Base-by-base conservation (phyloP, 2,797 vertebrate genomes). In the Tadarida brasiliensis region DNA sequence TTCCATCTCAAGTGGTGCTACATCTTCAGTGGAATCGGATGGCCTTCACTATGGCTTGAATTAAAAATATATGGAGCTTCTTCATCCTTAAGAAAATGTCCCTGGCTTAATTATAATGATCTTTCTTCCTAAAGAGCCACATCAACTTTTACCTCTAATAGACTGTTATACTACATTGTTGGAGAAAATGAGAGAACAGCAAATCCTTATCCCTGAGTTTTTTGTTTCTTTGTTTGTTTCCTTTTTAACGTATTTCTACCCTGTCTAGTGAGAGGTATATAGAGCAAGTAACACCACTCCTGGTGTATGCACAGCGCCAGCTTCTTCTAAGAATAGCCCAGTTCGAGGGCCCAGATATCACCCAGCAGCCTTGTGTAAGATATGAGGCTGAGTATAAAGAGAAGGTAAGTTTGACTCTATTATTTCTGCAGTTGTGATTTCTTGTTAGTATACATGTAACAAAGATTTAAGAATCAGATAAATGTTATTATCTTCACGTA, bases 251-350 rank as follows among this genome's bases (percentile, higher is more conserved):
- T 63, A 49, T n/a, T 59, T 87, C 98, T 28, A 19, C 4, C 3
- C 82, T 86, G 96, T 93, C 59, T 83, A 99, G 99, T 96, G 99
- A 99, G 96, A 98, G 98, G 54, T 99, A 99, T 65, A 98, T 98
- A 84, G 98, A 99, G 86, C 98, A 99, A 92, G 97, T 99, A 95
- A 99, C 98, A 59, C 99, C 99, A 0, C 83, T 99, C 44, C 95
- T 99, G 89, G 98, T 99, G n/a, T 98, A 99, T 1, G 99, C 99
- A 82, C 99, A 99, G 98, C 99, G 98, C 96, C 99, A 98, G 95
- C 98, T 99, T 35, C 97, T 99, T 88, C 97, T 99, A 96, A 99
- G 98, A 96, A 98, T 99, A n/a, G 49, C 87, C 49, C 93, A 95
- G 14, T 97, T 97, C 44, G 94, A 97, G 57, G 99, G 98, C 16